Conservation (phyloP, 2,113 vertebrate genomes). For the Oncorhynchus gorbuscha region DNA sequence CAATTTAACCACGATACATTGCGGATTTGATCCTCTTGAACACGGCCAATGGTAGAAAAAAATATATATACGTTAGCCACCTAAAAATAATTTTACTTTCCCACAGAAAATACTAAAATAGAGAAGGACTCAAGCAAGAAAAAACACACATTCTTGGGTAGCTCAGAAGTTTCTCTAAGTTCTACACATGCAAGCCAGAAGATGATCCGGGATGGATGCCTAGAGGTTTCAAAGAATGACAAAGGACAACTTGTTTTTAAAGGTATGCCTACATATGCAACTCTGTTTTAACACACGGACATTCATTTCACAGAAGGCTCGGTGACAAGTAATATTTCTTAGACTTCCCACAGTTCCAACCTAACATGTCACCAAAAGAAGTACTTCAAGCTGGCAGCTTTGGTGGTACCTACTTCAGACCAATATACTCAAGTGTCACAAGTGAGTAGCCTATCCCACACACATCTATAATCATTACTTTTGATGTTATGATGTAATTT, state of each 20-base stretch:
- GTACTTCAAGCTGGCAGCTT: constrained; percentile 46
- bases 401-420: constrained; percentile 50
- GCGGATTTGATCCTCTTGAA: too few species aligned
- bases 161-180: neutral
- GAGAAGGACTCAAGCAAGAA: neutral
- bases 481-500: neutral
- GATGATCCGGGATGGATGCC: neutral
- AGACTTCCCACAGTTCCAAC: constrained; percentile 34
- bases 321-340: neutral
- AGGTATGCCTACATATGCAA: neutral
- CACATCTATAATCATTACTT: neutral
- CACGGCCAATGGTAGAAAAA: too few species aligned
- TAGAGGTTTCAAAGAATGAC: neutral
- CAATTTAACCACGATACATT: too few species aligned
- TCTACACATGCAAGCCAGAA: neutral
- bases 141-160: neutral
- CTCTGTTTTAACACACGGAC: neutral
- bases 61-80: neutral
- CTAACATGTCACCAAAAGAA: constrained; percentile 41
- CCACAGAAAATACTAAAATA: too few species aligned
- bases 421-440: constrained; percentile 45
- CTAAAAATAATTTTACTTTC: neutral
- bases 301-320: neutral
- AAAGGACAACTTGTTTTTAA: neutral
- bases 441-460: constrained; percentile 23